These are phyloP conservation scores for Tenthredo notha DNA, from an alignment of 2,888 invertebrate genomes.

Conservation along the genomic window DNA sequence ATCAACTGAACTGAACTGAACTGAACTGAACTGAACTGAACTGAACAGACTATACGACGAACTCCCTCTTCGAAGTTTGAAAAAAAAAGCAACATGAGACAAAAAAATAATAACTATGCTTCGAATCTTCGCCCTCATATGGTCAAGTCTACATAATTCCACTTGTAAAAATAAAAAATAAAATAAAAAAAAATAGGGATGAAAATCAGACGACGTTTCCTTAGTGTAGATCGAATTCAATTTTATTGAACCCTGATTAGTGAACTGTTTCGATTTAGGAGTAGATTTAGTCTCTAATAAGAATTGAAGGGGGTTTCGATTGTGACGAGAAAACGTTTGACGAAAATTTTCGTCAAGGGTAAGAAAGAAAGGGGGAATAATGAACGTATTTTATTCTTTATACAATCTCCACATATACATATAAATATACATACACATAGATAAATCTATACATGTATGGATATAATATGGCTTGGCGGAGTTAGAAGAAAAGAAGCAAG, in stretches of 20 bases:
- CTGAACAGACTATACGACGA: not conserved
- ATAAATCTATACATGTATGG: not conserved
- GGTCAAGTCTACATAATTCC: not conserved
- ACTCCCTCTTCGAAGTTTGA: not conserved
- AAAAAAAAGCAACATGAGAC: not conserved
- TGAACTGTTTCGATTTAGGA: not conserved
- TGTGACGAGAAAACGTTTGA: conserved; percentile 34
- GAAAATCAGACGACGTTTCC: too few relatives aligned
- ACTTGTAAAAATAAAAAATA: too few relatives aligned
- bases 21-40: conserved; percentile 30
- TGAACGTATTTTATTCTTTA: not conserved
- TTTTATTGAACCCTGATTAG: conserved; percentile 1
- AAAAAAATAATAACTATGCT: not conserved
- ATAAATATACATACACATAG: not conserved
- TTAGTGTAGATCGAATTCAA: not conserved
- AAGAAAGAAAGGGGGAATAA: conserved; percentile 5
- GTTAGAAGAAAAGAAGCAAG: conserved; percentile 56
- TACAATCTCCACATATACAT: not conserved
- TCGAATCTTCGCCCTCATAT: not conserved
- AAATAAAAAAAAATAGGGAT: too few relatives aligned
- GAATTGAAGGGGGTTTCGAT: conserved; percentile 25
- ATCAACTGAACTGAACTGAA: conserved; percentile 34
- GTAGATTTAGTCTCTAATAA: not conserved
- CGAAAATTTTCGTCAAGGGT: conserved; percentile 32
- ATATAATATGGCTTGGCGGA: conserved; percentile 40